Base-by-base conservation (phyloP, 2,888 invertebrate genomes). In the Drosophila nr. perissopoda region DNA sequence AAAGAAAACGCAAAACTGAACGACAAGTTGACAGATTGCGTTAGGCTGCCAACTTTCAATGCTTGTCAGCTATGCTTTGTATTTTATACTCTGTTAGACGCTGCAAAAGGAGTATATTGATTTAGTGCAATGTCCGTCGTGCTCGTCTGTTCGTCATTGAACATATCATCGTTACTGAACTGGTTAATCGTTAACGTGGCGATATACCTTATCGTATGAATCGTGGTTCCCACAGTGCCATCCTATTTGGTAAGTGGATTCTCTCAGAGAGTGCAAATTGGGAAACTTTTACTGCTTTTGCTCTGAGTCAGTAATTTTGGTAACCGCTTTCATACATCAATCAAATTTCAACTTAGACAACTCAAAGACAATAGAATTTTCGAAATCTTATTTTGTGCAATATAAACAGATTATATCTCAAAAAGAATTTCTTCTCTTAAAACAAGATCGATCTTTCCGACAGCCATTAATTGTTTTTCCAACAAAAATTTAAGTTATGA, bases 1-100 rank as follows among this genome's bases (percentile, higher is more conserved):
- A 57, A 64, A 54, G 21, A 48, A 54, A 51, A 62, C 27, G 38
- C 18, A 29, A 25, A 29, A 27, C 21, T 52, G 52, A 58, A n/a
- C 61, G 16, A 25, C 36, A 48, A 53, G 52, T 67, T 64, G 64
- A 73, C 60, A 38, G 68, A 57, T 56, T 56, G 34, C 40, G n/a
- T 21, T 69, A 31, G 38, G 36, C 52, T 57, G 45, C 33, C 54
- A 27, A 59, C 69, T 66, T 53, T 69, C 48, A 27, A 53, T 65
- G 27, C 38, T 34, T 21, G 21, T 21, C 42, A 21, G 21, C 42
- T 5, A n/a, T n/a, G 31, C 16, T 33, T 52, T 33, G 45, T 45
- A 25, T 45, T 21, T 45, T 25, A 16, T 25, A 33, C 33, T 11
- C 33, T 25, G 7, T 16, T 48, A 25, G 8, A 16, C 16, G 25